Base-by-base conservation (phyloP, 2,113 vertebrate genomes). In the Myocastor coypus region DNA sequence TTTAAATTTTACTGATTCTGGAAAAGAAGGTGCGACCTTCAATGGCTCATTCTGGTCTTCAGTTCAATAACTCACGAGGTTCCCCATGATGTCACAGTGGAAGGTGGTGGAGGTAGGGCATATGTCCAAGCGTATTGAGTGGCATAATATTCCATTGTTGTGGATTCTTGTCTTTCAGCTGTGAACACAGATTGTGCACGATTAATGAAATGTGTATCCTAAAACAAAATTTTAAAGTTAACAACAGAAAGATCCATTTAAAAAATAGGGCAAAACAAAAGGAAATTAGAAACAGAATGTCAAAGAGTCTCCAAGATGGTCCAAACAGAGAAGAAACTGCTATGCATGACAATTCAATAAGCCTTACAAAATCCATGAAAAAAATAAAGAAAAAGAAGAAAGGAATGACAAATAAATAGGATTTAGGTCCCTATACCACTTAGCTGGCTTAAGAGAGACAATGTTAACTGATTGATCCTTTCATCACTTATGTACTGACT, bases 381-480 rank as follows among this genome's bases (percentile, higher is more conserved):
- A 82, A 63, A 63, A 8, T 61, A 69, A 16, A 66, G 30, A 13
- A 34, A 61, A 4, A 22, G 12, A 10, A 64, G 24, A 64, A 32
- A 0, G 0, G 14, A 80, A 52, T 52, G 12, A 52, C 52, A 42
- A 84, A 32, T 4, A 14, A 46, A 9, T 0, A 71, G 22, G 6
- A 40, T 7, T 37, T 63, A 11, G 7, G 7, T 2, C 28, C 52
- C 17, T 7, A 16, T 1, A 8, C 37, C 19, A 0, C 32, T 28
- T 71, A 10, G 0, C 0, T 19, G 75, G 19, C 1, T 83, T n/a
- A 78, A n/a, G 19, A 37, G 1, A 59, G 6, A 3, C 16, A 7
- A 14, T 64, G n/a, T 17, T 77, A 78, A 91, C 5, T 66, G 42
- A 80, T 32, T 52, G 52, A 80, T 32, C 6, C 24, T 22, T 11